These are phyloP conservation scores for Rhinogobio ventralis DNA, from an alignment of 2,797 vertebrate genomes.

Conservation along the genomic window DNA sequence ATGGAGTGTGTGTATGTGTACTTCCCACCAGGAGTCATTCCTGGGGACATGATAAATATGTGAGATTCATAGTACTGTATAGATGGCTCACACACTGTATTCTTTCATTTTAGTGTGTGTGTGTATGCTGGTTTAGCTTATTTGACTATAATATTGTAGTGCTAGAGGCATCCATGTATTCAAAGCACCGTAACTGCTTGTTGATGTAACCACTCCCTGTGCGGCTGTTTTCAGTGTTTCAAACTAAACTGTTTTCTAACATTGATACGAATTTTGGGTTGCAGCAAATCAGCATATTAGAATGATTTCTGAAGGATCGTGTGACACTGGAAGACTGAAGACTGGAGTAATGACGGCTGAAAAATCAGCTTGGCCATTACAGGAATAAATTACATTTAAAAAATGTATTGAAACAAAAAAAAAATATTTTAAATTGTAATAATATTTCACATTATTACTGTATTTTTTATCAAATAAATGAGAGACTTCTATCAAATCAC, in stretches of 20 bases:
- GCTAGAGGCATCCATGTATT: slow-evolving; percentile 31
- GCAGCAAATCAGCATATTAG: background rate
- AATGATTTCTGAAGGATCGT: background rate
- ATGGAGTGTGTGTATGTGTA: slow-evolving; percentile 25
- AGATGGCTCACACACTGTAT: background rate
- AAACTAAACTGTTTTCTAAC: background rate
- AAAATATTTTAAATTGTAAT: background rate
- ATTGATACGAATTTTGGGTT: background rate
- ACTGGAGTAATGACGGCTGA: background rate
- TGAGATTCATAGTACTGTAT: slow-evolving; percentile 5
- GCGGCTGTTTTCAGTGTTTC: background rate
- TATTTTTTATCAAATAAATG: background rate
- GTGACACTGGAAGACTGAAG: background rate
- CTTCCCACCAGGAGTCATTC: slow-evolving; percentile 33
- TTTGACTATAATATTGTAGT: slow-evolving; percentile 40
- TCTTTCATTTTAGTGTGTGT: slow-evolving; percentile 7
- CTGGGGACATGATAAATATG: slow-evolving; percentile 46
- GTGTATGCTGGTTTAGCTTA: slow-evolving; percentile 29
- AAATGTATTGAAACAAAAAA: background rate
- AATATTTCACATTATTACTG: background rate
- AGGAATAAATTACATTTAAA: background rate
- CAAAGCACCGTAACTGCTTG: slow-evolving; percentile 19
- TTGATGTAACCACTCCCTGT: background rate
- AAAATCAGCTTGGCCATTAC: background rate
- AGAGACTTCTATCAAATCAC: background rate